These are phyloP conservation scores for Morus bassanus DNA, from an alignment of 2,797 vertebrate genomes.

Conservation along the genomic window DNA sequence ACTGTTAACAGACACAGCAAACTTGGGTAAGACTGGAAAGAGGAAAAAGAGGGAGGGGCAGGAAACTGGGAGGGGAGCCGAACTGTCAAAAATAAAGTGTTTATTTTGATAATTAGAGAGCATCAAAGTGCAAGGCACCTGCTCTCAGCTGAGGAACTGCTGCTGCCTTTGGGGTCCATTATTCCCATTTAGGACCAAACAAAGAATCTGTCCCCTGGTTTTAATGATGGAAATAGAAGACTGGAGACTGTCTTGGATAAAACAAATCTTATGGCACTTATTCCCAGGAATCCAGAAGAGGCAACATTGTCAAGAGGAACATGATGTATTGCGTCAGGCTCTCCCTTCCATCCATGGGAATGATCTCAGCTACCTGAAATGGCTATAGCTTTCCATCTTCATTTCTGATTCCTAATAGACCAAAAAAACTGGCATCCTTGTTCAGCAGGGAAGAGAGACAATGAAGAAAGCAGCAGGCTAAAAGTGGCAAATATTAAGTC, in stretches of 20 bases:
- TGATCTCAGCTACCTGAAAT: not conserved
- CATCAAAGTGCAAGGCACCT: not conserved
- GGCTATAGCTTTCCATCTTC: not conserved
- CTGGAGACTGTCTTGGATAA: not conserved
- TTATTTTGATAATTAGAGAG: not conserved
- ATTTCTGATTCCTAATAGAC: not conserved
- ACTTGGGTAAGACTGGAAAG: not conserved
- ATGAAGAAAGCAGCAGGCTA: not conserved
- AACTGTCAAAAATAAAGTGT: not conserved
- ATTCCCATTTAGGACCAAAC: not conserved
- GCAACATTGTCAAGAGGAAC: not conserved
- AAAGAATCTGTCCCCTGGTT: not conserved
- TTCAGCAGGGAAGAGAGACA: not conserved
- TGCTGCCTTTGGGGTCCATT: not conserved
- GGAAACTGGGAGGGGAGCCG: no score
- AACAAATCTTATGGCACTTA: not conserved
- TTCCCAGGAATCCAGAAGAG: not conserved
- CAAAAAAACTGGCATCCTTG: not conserved
- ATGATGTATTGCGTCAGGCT: accelerated
- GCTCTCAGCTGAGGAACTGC: not conserved
- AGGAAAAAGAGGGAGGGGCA: accelerated
- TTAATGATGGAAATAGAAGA: not conserved
- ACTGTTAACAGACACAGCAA: not conserved
- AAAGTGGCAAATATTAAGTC: not conserved
- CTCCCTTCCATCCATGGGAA: not conserved